phyloP scores from a whole-genome alignment of 2,888 invertebrate species.

The Hybos culiciformis region DNA sequence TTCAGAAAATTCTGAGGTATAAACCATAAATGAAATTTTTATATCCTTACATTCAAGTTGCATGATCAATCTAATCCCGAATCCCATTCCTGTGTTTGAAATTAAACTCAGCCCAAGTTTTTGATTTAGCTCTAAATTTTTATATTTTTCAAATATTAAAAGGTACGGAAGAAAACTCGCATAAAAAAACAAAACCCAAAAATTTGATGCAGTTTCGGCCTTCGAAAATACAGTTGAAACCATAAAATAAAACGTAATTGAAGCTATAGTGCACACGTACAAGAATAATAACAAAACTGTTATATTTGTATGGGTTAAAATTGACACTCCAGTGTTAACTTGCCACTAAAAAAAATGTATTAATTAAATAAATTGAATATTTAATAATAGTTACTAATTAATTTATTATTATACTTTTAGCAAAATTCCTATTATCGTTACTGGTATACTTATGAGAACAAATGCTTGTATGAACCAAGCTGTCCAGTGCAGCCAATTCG shows the following conservation, averaged over 20 bases:
- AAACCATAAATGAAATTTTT: too few relatives aligned
- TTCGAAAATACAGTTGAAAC: conserved; percentile 66
- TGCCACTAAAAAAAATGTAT: conserved; percentile 16
- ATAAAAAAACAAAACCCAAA: conserved; percentile 65
- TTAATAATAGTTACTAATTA: background rate
- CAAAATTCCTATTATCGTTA: background rate
- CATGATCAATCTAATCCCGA: conserved; percentile 59
- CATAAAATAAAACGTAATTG: conserved; percentile 66
- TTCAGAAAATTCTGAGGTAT: too few relatives aligned
- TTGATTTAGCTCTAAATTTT: conserved; percentile 41
- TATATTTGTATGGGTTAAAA: conserved; percentile 55
- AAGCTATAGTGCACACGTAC: conserved; percentile 52
- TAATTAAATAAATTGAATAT: background rate
- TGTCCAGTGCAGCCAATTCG: conserved; percentile 64
- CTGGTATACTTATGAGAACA: conserved; percentile 21
- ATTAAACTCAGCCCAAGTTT: conserved; percentile 53
- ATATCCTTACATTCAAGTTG: conserved; percentile 49
- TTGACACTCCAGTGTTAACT: conserved; percentile 41
- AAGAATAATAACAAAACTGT: conserved; percentile 56
- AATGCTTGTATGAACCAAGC: conserved; percentile 50
- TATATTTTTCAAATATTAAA: conserved; percentile 52
- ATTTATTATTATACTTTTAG: conserved; percentile 7
- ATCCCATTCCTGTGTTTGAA: conserved; percentile 68
- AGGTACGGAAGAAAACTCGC: conserved; percentile 57
- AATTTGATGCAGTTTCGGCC: conserved; percentile 67